Evolutionary conservation across 2,113 vertebrate species (phyloP).

Genomic region (Tinamus guttatus): DNA sequence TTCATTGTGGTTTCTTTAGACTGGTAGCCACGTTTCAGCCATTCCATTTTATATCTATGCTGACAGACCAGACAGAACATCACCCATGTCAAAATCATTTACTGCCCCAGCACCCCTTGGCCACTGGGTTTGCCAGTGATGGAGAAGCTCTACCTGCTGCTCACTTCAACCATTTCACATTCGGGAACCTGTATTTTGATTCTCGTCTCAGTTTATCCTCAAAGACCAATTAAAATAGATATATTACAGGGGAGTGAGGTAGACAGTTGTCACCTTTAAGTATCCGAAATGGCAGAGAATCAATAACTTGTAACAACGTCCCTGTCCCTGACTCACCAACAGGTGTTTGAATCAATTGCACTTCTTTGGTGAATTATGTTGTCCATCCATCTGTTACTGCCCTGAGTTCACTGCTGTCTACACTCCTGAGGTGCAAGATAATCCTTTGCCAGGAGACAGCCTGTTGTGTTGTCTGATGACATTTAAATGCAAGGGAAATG

Average conservation of each 20-base stretch:
- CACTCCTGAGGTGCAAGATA: constrained; percentile 12
- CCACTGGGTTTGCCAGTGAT: neutral
- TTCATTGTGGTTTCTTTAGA: neutral
- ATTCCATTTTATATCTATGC: neutral
- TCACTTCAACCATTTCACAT: neutral
- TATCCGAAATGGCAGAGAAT: constrained; percentile 55
- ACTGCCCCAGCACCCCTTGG: neutral
- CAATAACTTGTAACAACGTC: constrained; percentile 36
- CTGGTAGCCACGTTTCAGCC: neutral
- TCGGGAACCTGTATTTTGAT: neutral
- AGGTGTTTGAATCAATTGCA: constrained; percentile 32
- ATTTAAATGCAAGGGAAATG: constrained; percentile 67
- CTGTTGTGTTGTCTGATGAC: constrained; percentile 46
- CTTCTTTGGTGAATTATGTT: constrained; percentile 57
- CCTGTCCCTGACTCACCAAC: constrained; percentile 49
- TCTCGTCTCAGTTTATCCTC: neutral
- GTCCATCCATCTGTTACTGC: constrained; percentile 30
- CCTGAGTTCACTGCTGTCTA: neutral
- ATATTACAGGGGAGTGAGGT: neutral
- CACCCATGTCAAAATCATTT: neutral
- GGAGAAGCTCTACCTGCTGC: neutral
- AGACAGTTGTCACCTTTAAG: constrained; percentile 57
- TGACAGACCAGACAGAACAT: neutral
- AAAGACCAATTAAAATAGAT: constrained; percentile 22
- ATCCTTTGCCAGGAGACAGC: constrained; percentile 43